Conservation (phyloP, 2,888 invertebrate genomes). For the Belgica antarctica region DNA sequence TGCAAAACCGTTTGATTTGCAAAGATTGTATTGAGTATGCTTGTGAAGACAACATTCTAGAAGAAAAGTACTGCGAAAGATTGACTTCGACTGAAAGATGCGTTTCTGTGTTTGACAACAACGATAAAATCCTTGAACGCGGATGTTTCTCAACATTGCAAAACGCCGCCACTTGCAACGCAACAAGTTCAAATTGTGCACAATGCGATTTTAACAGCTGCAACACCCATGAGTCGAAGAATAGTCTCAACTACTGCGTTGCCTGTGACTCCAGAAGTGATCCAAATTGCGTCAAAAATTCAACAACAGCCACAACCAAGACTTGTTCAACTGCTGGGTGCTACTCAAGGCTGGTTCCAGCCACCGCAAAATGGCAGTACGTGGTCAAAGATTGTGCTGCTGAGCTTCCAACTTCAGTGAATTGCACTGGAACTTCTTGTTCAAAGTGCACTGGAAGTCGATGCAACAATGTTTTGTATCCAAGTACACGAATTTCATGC, state of each 20-base stretch:
- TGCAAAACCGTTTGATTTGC: constrained; percentile 14
- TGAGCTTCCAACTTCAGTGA: background rate
- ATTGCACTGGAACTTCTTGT: background rate
- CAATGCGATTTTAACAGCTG: constrained; percentile 3
- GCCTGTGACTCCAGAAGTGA: constrained; percentile 23
- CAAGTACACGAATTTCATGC: constrained; percentile 6
- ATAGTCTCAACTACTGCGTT: background rate
- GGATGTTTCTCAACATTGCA: constrained; percentile 27
- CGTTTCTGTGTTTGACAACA: background rate
- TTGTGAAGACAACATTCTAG: background rate
- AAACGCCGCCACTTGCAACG: background rate
- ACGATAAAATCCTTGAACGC: constrained; percentile 5
- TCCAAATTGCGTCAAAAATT: constrained; percentile 10
- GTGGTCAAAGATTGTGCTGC: constrained; percentile 10
- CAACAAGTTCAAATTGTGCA: background rate
- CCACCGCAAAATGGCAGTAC: background rate
- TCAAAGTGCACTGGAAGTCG: constrained; percentile 1
- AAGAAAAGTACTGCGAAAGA: constrained; percentile 18
- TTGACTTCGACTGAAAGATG: constrained; percentile 15
- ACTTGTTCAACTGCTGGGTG: constrained; percentile 24
- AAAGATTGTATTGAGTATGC: background rate
- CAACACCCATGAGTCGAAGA: background rate
- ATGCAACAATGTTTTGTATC: constrained; percentile 29
- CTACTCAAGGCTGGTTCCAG: constrained; percentile 4
- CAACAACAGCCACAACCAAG: background rate